Percentiles rank a stretch among this genome's conserved stretches.
These are phyloP conservation scores for Zaprionus bogoriensis DNA, from an alignment of 2,888 invertebrate genomes.

Conservation along the genomic window DNA sequence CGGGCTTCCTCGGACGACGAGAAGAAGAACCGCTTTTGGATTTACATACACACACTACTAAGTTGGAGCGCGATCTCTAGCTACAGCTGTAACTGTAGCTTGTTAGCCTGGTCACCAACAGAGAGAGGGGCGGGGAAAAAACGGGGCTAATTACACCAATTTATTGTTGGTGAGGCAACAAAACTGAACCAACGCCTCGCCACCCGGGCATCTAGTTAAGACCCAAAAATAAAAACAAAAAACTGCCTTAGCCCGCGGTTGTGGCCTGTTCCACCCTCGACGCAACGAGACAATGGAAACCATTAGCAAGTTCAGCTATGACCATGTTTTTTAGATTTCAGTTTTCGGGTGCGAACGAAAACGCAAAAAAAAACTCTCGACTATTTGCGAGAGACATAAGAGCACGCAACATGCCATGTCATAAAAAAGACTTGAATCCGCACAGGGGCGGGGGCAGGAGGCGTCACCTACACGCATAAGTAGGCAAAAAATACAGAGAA, in stretches of 20 bases:
- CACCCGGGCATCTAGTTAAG: conserved; percentile 3
- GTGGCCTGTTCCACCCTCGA: conserved; percentile 8
- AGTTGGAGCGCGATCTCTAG: background rate
- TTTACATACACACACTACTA: conserved; percentile 12
- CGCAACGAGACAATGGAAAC: conserved; percentile 37
- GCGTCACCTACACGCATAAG: conserved; percentile 42
- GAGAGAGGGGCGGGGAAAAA: conserved; percentile 18
- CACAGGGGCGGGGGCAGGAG: background rate
- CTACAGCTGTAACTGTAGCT: conserved; percentile 15
- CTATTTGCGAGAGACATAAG: conserved; percentile 22
- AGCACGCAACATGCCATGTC: conserved; percentile 34
- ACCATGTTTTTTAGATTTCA: conserved; percentile 10
- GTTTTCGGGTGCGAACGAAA: conserved; percentile 25
- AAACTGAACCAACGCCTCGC: conserved; percentile 40
- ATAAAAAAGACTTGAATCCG: conserved; percentile 22
- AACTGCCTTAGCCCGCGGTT: no score
- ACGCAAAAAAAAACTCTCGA: conserved; percentile 3
- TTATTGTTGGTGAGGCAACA: conserved; percentile 50
- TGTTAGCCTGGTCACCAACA: background rate
- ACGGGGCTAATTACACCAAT: conserved; percentile 62
- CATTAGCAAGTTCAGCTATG: conserved; percentile 50
- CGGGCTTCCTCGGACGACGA: conserved; percentile 4
- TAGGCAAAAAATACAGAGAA: conserved; percentile 28
- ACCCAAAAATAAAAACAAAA: background rate
- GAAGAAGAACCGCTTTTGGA: conserved; percentile 19